Evolutionary conservation across 2,888 invertebrate genomes (phyloP).

Genomic region (Teleogryllus oceanicus): DNA sequence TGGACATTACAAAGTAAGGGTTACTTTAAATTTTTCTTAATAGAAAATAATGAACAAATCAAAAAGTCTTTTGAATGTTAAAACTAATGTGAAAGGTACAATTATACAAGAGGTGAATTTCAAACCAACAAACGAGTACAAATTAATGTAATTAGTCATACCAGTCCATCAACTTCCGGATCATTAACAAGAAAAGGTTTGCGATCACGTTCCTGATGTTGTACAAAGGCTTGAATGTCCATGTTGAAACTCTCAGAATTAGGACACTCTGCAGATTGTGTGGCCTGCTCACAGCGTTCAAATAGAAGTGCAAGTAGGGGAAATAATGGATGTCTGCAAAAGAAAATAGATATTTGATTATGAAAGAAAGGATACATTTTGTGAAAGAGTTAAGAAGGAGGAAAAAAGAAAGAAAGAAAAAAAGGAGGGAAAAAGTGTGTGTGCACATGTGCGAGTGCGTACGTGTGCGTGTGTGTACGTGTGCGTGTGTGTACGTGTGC

Average conservation of each 20-base stretch:
- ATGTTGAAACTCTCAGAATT: constrained; percentile 85
- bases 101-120: too few relatives aligned
- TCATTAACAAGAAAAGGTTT: constrained; percentile 84
- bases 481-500: too few relatives aligned
- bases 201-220: constrained; percentile 81
- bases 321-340: constrained; percentile 84
- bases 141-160: constrained; percentile 48
- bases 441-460: not conserved
- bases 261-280: constrained; percentile 84
- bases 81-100: too few relatives aligned
- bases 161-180: constrained; percentile 92
- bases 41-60: too few relatives aligned
- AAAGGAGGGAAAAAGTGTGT: not conserved
- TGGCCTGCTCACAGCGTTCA: constrained; percentile 95
- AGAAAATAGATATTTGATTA: constrained; percentile 22
- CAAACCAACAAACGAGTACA: too few relatives aligned
- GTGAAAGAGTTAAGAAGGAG: too few relatives aligned
- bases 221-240: constrained; percentile 84
- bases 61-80: too few relatives aligned
- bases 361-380: too few relatives aligned
- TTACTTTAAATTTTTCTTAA: too few relatives aligned
- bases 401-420: not conserved
- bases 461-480: too few relatives aligned
- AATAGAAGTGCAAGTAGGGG: constrained; percentile 86
- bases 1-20: too few relatives aligned